These are phyloP conservation scores for Sorex araneus DNA, from an alignment of 2,113 vertebrate genomes.

Conservation along the genomic window DNA sequence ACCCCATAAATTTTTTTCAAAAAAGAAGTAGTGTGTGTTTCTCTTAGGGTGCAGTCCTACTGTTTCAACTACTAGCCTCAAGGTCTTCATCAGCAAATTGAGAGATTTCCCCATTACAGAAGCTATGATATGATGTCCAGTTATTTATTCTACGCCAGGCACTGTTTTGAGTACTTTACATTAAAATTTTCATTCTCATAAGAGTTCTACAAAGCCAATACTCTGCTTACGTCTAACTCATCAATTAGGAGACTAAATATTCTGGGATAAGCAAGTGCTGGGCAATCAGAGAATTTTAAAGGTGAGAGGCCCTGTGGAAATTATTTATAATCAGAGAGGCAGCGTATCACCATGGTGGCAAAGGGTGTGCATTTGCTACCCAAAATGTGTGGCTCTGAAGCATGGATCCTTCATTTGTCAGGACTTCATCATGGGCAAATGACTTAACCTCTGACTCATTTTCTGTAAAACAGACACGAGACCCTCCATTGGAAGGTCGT, in stretches of 20 bases:
- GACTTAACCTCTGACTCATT: not conserved
- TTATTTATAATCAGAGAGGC: not conserved
- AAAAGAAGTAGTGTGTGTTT: not conserved
- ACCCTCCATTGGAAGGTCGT: not conserved
- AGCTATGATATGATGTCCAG: not conserved
- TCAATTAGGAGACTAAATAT: slow-evolving; percentile 7
- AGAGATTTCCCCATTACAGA: not conserved
- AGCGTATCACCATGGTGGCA: not conserved
- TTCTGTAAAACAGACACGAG: not conserved
- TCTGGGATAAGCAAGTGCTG: slow-evolving; percentile 18
- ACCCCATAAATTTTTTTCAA: no score
- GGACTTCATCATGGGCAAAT: not conserved
- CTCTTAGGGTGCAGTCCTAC: not conserved
- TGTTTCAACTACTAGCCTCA: not conserved
- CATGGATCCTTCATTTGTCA: not conserved
- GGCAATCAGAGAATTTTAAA: not conserved
- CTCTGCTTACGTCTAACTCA: slow-evolving; percentile 30
- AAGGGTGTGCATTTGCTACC: not conserved
- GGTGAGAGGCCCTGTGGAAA: not conserved
- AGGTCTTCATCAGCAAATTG: not conserved
- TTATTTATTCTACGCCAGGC: not conserved
- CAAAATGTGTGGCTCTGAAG: not conserved
- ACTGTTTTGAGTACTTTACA: slow-evolving; percentile 19
- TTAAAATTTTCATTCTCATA: slow-evolving; percentile 42
- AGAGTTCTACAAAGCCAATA: not conserved